phyloP scores from a whole-genome alignment of 2,113 vertebrate species.

The Dicaeum eximium region DNA sequence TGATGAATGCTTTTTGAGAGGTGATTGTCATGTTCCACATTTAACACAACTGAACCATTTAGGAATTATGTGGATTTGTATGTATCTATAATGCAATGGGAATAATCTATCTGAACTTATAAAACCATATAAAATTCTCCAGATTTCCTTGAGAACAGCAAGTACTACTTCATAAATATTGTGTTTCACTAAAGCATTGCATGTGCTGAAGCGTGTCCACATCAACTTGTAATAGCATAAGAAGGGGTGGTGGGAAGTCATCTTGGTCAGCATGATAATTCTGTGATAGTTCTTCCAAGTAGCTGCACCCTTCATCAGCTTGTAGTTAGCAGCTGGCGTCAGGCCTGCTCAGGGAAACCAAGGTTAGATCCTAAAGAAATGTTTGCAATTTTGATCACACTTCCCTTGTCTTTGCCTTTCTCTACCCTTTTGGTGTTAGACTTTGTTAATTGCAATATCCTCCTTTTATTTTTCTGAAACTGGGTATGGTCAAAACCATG shows the following conservation, averaged over 20 bases:
- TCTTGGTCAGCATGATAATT: background rate
- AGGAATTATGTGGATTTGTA: background rate
- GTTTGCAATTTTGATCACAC: background rate
- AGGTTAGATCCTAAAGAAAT: background rate
- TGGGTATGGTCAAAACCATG: background rate
- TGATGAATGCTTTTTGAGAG: background rate
- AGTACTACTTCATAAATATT: background rate
- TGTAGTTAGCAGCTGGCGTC: background rate
- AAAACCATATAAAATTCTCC: background rate
- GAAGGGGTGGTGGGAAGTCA: background rate
- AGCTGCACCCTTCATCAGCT: background rate
- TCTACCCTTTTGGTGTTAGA: background rate
- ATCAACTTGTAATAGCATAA: background rate
- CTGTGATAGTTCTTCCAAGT: background rate
- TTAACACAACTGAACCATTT: background rate
- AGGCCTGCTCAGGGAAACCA: background rate
- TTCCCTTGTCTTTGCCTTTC: background rate
- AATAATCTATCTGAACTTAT: background rate
- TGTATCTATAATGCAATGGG: background rate
- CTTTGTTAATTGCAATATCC: background rate
- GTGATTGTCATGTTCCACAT: background rate
- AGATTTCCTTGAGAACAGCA: background rate
- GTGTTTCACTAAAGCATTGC: background rate
- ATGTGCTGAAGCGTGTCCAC: background rate
- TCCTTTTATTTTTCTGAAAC: background rate